A percentile compares a stretch with the other conserved stretches of the same genome.
These are phyloP conservation scores for Agrochola lota DNA, from an alignment of 2,888 invertebrate genomes.

Conservation along the genomic window DNA sequence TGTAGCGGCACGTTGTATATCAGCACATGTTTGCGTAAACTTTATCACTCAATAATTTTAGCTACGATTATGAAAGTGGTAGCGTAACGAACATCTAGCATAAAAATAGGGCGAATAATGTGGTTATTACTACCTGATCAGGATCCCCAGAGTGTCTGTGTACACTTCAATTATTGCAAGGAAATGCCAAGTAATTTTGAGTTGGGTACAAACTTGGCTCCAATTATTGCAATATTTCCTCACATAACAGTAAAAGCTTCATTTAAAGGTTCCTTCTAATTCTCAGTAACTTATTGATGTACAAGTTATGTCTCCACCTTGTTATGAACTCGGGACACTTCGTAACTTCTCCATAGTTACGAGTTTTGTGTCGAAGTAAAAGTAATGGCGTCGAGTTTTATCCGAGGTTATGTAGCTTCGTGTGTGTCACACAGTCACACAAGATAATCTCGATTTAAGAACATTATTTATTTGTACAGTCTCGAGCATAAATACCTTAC, in stretches of 20 bases:
- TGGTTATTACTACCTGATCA: no score
- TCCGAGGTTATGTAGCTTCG: not conserved
- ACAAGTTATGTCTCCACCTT: conserved; percentile 34
- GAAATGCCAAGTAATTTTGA: not conserved
- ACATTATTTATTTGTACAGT: not conserved
- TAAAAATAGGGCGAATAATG: not conserved
- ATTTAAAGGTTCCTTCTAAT: not conserved
- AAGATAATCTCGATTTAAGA: not conserved
- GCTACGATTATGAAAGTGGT: no score
- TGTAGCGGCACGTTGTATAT: no score
- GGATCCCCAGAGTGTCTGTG: no score
- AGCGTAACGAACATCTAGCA: no score
- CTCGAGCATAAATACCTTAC: not conserved
- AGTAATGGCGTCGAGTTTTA: conserved; percentile 22
- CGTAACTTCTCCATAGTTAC: conserved; percentile 14
- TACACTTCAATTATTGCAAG: not conserved
- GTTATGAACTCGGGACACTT: conserved; percentile 43
- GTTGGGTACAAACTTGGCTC: not conserved
- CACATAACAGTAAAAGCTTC: not conserved
- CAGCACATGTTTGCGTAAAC: no score
- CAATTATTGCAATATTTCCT: not conserved
- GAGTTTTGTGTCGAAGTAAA: conserved; percentile 27
- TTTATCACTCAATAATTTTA: no score
- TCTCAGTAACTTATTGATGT: conserved; percentile 40
- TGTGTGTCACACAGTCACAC: not conserved